Evolutionary conservation across 1,140 invertebrate genomes (phyloP), one percentile per base, ranked within the genome.

Genomic region (Drosophila busckii): DNA sequence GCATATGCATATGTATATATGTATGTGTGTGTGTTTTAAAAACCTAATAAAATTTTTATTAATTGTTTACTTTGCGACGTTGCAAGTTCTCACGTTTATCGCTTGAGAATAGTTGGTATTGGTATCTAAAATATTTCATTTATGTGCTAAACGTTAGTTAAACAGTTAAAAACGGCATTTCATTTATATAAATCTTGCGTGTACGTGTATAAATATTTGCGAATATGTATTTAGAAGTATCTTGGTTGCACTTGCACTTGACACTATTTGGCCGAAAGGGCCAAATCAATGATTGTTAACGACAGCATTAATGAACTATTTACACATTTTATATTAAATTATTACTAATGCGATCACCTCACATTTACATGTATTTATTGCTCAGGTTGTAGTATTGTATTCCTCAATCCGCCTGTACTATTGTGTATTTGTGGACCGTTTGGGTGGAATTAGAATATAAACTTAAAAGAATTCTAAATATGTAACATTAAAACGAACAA

Each of bases 91-190:
- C 55, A 63, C 58, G 62, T 20, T 35, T 17, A 13, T 22, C 29
- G 26, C 12, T 9, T 42, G 10, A 44, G 16, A 44, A 53, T 10
- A 9, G 63, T 55, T 32, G 10, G 50, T 52, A 54, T 61, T 50
- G 28, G 41, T 59, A 50, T 60, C 71, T 71, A 71, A 71, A 71
- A 71, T 68, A 65, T 58, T 60, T 66, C 28, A 58, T 68, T 58
- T 58, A 23, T 55, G 42, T 56, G 40, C 50, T 62, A 69, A 82
- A 82, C 76, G 70, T 54, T 82, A 38, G 34, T 37, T 54, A 40
- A 54, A 60, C 56, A 60, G 20, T 45, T 46, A 60, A 59, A 60
- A 60, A 29, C 26, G n/a, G n/a, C n/a, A n/a, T 31, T 52, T 29
- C 20, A 34, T 23, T 31, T 54, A 35, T 35, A 41, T 31, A 55